These are phyloP conservation scores for Ceramica pisi DNA, from an alignment of 2,888 invertebrate species.

Conservation along the genomic window DNA sequence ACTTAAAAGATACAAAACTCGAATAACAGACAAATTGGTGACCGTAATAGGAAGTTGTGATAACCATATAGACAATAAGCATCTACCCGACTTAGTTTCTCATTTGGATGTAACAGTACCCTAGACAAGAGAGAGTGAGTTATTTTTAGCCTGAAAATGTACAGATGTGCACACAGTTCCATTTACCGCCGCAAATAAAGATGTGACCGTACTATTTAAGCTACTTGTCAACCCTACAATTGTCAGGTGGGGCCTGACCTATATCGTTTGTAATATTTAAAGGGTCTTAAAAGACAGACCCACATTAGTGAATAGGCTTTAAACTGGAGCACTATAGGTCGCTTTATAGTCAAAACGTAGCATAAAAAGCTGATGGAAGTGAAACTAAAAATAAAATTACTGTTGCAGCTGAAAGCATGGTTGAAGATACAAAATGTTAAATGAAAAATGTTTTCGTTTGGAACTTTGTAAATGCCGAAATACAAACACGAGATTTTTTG, in stretches of 20 bases:
- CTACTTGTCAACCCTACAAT: constrained; percentile 51
- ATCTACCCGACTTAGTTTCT: background rate
- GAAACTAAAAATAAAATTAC: constrained; percentile 27
- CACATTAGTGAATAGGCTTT: constrained; percentile 53
- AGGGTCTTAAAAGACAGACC: constrained; percentile 35
- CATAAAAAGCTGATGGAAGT: constrained; percentile 8
- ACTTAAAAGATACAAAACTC: background rate
- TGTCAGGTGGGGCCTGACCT: constrained; percentile 44
- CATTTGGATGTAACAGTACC: background rate
- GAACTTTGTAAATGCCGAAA: background rate
- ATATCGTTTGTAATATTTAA: constrained; percentile 55
- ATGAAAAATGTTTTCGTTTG: constrained; percentile 29
- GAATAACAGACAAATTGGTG: background rate
- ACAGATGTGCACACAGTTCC: background rate
- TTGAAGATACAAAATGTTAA: constrained; percentile 29
- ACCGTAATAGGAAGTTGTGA: constrained; percentile 2
- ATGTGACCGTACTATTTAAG: constrained; percentile 2
- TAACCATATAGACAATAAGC: background rate
- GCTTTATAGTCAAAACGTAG: constrained; percentile 12
- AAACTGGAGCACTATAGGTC: constrained; percentile 34
- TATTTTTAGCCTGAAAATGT: constrained; percentile 35
- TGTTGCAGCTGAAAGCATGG: constrained; percentile 4
- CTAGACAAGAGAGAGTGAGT: background rate
- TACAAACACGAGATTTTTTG: constrained; percentile 33
- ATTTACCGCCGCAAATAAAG: background rate